A percentile compares a stretch with the other conserved stretches of the same genome.
Evolutionary conservation across 2,113 vertebrate species (phyloP).

Genomic region (Prinia subflava): DNA sequence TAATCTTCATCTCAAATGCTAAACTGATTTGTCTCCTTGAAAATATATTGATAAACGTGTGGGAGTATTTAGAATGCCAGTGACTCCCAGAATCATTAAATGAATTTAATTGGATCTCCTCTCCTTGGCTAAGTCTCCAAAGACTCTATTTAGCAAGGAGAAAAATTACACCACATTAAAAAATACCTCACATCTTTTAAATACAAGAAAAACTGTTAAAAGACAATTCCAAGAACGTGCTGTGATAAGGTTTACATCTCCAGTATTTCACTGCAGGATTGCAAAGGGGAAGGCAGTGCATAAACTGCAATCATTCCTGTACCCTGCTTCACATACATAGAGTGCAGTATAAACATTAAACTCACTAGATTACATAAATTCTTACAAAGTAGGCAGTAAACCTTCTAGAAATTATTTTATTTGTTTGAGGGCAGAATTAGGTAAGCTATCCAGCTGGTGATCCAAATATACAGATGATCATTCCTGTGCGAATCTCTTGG

Average conservation of each 20-base stretch:
- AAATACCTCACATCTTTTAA: not conserved
- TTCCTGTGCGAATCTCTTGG: not conserved
- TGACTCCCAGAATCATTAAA: constrained; percentile 4
- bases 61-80: not conserved
- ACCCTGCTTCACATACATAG: not conserved
- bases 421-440: not conserved
- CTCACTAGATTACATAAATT: not conserved
- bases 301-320: not conserved
- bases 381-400: not conserved
- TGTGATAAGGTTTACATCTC: not conserved
- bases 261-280: not conserved
- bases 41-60: not conserved
- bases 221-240: not conserved
- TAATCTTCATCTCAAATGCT: not conserved
- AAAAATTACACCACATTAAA: not conserved
- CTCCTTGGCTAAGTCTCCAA: not conserved
- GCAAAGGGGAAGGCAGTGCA: not conserved
- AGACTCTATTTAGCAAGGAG: not conserved
- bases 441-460: not conserved
- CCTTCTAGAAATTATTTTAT: not conserved
- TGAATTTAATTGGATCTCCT: constrained; percentile 6
- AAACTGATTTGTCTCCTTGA: not conserved
- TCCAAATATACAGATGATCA: not conserved
- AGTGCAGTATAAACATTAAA: not conserved
- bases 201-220: not conserved